Conservation (phyloP, 2,113 vertebrate species). For the Saguinus midas region DNA sequence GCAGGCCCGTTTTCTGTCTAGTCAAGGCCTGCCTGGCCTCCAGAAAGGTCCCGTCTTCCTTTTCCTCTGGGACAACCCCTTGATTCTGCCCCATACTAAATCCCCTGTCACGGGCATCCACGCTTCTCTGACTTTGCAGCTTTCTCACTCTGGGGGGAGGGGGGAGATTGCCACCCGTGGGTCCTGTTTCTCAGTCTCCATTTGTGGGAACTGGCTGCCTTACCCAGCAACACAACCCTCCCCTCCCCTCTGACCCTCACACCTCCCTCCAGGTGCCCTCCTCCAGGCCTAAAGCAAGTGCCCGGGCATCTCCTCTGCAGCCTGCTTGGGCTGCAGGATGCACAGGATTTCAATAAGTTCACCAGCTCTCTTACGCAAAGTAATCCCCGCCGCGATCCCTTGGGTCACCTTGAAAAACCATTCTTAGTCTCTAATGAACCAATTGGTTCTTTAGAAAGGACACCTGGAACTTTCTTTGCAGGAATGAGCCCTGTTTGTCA, state of each 20-base stretch:
- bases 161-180: neutral
- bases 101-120: neutral
- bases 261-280: neutral
- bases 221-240: neutral
- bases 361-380: neutral
- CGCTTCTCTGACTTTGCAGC: neutral
- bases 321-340: neutral
- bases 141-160: neutral
- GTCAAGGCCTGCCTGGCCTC: neutral
- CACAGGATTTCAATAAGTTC: neutral
- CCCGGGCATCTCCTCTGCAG: neutral
- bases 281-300: neutral
- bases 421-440: constrained; percentile 7
- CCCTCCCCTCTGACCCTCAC: neutral
- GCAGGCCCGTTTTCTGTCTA: neutral
- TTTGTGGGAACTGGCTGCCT: neutral
- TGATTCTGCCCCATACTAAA: neutral
- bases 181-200: neutral
- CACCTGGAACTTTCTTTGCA: constrained; percentile 19
- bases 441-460: constrained; percentile 16
- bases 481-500: neutral
- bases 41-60: neutral
- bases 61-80: neutral
- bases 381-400: neutral
- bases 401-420: constrained; percentile 54